Evolutionary conservation across 1,140 invertebrate species (phyloP), one percentile per base, ranked within the genome.

Genomic region (Belonocnema kinseyi): DNA sequence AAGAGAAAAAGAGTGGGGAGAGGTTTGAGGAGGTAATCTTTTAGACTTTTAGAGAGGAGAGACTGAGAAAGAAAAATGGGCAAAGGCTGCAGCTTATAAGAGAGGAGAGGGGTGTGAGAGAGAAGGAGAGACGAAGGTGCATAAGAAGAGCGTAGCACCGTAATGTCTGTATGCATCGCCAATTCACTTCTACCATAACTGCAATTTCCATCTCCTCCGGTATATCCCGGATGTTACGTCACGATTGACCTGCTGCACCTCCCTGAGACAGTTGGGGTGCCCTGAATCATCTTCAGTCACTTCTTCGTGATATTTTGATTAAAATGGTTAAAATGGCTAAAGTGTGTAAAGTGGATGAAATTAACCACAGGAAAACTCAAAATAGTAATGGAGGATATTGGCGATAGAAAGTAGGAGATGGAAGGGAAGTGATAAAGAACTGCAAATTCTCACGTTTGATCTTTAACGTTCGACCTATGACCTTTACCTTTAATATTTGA

Each of bases 211-310:
- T 76, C 81, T 82, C 82, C 82, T 73, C 40, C 76, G 74, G 81
- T 81, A 53, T 77, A 81, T 83, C 80, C 85, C 85, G 85, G 87
- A 89, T 88, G 78, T 89, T 89, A 85, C 88, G 85, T 89, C 88
- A 88, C 80, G 80, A 76, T 81, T 82, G 76, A 88, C 82, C 83
- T 85, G 83, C 72, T 76, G 50, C 54, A 58, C 75, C 73, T 75
- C 21, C 53, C 76, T 53, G 1, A 46, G 40, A 46, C 40, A 46
- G 10, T 8, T 2, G 40, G 7, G 10, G 40, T 46, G 40, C 40
- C 7, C 40, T 46, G 10, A 46, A 46, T 46, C 40, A 46, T 46
- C 40, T 46, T 10, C 7, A 11, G 40, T 46, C 10, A 0, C 10
- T 46, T 46, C 1, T 46, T 46, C 7, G 10, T 8, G 40, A 5